These are phyloP conservation scores for Myrmophylax atrothorax DNA, from an alignment of 2,113 vertebrate genomes.

Conservation along the genomic window DNA sequence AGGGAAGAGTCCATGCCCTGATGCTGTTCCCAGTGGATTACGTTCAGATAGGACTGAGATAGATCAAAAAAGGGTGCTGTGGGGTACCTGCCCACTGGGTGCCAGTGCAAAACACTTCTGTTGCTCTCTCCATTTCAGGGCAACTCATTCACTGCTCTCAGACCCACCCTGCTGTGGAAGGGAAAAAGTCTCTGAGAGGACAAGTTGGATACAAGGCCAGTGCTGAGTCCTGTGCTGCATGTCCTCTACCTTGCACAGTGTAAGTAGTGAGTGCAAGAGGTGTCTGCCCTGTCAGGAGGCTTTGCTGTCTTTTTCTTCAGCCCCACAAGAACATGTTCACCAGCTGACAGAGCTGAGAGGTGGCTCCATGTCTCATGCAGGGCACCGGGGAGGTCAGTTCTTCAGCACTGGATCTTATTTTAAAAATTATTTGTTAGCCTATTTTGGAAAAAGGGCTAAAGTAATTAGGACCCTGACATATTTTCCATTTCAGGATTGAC, in stretches of 20 bases:
- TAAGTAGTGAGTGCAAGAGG: not conserved
- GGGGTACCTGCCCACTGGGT: rapidly evolving
- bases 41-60: not conserved
- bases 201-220: rapidly evolving
- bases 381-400: not conserved
- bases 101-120: not conserved
- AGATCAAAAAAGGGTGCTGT: not conserved
- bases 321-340: not conserved
- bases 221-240: not conserved
- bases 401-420: not conserved
- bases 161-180: rapidly evolving
- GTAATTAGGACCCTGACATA: not conserved
- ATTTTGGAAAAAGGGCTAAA: not conserved
- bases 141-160: not conserved
- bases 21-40: not conserved
- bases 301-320: not conserved
- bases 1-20: not conserved
- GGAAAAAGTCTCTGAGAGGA: not conserved
- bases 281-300: not conserved
- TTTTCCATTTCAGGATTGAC: not conserved
- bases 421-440: not conserved
- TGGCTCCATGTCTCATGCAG: not conserved
- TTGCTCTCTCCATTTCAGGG: not conserved
- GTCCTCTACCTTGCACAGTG: not conserved
- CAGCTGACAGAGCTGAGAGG: not conserved